These are phyloP conservation scores for Bufo bufo DNA, from an alignment of 2,113 vertebrate genomes.

Conservation along the genomic window DNA sequence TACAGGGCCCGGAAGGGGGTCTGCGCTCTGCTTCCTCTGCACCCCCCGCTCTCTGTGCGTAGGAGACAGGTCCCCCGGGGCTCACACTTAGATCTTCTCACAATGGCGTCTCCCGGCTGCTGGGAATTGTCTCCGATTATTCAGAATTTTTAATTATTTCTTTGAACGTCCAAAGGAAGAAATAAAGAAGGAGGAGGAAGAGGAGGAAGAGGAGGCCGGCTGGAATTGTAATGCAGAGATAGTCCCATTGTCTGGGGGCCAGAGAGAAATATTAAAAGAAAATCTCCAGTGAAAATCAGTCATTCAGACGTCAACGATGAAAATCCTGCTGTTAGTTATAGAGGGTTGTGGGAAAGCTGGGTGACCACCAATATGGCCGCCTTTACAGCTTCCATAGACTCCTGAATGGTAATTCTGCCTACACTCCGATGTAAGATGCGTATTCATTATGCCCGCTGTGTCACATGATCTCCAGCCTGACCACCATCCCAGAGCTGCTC, in stretches of 20 bases:
- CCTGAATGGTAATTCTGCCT: no score
- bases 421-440: no score
- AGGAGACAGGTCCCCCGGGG: neutral
- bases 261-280: neutral
- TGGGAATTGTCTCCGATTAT: neutral
- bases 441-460: no score
- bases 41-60: neutral
- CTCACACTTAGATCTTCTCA: neutral
- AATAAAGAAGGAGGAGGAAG: neutral
- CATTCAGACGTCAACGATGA: neutral
- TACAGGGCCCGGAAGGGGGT: neutral
- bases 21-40: conserved; percentile 1
- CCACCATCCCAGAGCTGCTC: no score
- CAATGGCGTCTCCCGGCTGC: neutral
- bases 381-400: neutral
- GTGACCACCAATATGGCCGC: neutral
- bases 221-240: neutral
- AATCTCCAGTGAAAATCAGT: neutral
- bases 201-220: neutral
- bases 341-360: neutral
- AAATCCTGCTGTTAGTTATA: neutral
- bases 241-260: neutral
- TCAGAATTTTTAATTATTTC: neutral
- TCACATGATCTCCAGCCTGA: no score
- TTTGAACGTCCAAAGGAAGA: conserved; percentile 7